phyloP scores from a whole-genome alignment of 1,140 invertebrate species.

The Lordiphosa stackelbergi region DNA sequence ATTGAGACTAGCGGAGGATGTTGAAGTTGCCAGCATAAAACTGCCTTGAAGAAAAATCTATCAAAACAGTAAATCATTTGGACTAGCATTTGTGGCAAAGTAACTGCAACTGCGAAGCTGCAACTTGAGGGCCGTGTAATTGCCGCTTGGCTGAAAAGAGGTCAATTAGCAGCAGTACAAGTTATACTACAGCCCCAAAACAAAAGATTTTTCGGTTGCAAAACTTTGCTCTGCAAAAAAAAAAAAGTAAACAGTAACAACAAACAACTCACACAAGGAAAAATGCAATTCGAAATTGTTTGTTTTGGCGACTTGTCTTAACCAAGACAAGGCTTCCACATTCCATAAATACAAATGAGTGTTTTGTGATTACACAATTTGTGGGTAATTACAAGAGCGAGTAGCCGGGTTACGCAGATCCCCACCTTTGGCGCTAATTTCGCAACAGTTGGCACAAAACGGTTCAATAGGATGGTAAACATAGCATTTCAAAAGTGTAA shows the following conservation, averaged over 20 bases:
- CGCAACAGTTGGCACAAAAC: no score
- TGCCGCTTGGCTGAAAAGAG: slow-evolving; percentile 71
- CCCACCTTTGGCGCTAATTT: no score
- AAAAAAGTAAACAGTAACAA: slow-evolving; percentile 22
- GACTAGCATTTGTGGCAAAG: slow-evolving; percentile 61
- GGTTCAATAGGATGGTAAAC: slow-evolving; percentile 12
- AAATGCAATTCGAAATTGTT: slow-evolving; percentile 36
- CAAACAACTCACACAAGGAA: slow-evolving; percentile 5
- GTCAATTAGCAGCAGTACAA: slow-evolving; percentile 62
- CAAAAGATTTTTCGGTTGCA: slow-evolving; percentile 23
- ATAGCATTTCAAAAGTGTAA: neutral
- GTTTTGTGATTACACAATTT: neutral
- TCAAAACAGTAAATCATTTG: slow-evolving; percentile 65
- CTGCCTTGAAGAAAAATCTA: slow-evolving; percentile 58
- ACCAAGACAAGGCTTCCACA: slow-evolving; percentile 30
- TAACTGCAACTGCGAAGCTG: slow-evolving; percentile 27
- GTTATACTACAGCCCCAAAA: slow-evolving; percentile 18
- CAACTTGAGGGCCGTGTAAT: slow-evolving; percentile 63
- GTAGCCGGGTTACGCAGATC: no score
- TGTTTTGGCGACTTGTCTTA: slow-evolving; percentile 1
- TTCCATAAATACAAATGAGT: slow-evolving; percentile 29
- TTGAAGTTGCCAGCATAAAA: slow-evolving; percentile 17
- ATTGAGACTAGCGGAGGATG: slow-evolving; percentile 65
- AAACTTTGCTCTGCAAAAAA: slow-evolving; percentile 32
- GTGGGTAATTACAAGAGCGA: slow-evolving; percentile 29